These are phyloP conservation scores for Neopelma chrysocephalum DNA, from an alignment of 2,797 vertebrate species.

Conservation along the genomic window DNA sequence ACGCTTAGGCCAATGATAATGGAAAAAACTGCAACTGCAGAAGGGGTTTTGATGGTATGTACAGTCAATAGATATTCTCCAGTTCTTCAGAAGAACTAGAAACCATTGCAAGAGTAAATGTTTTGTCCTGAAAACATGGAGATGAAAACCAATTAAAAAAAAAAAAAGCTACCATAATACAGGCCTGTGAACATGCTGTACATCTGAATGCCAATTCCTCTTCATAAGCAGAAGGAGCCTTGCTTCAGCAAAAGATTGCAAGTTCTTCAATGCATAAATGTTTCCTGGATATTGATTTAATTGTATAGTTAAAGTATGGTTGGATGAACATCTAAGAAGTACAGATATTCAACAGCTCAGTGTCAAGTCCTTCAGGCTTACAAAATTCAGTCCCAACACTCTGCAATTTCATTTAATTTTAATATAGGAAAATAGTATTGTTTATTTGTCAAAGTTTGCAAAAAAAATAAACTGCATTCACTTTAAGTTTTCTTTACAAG, in stretches of 20 bases:
- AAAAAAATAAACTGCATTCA: conserved; percentile 24
- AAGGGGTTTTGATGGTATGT: background rate
- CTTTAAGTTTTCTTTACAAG: background rate
- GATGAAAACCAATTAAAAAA: background rate
- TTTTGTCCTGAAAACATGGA: background rate
- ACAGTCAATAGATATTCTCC: background rate
- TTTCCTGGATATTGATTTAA: background rate
- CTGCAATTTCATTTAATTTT: background rate
- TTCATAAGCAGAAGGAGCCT: background rate
- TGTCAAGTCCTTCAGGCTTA: background rate
- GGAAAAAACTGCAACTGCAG: background rate
- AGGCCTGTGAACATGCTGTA: background rate
- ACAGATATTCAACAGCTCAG: background rate
- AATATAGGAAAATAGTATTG: conserved; percentile 39
- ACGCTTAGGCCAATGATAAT: background rate
- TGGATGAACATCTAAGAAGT: background rate
- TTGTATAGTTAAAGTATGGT: background rate
- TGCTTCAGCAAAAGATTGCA: background rate
- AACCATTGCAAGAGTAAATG: background rate
- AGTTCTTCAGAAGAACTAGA: background rate
- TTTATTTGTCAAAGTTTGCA: conserved; percentile 3
- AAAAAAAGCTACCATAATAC: background rate
- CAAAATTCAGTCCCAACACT: conserved; percentile 17
- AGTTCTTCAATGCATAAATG: background rate
- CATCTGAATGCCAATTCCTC: background rate